A percentile compares a stretch with the other conserved stretches of the same genome.
phyloP scores from a whole-genome alignment of 1,140 invertebrate genomes.

The Drosophila eugracilis region DNA sequence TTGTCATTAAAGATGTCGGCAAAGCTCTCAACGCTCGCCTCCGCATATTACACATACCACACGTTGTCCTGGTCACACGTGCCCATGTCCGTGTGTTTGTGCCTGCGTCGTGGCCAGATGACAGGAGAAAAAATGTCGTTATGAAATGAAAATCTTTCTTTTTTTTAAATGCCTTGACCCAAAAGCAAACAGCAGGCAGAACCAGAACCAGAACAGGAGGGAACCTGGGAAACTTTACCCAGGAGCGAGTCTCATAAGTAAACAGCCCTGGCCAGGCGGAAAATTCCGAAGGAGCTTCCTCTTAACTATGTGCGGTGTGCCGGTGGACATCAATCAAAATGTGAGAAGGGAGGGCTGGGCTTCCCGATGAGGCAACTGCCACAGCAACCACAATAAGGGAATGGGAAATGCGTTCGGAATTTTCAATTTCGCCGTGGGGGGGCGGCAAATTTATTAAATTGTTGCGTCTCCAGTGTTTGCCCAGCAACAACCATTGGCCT shows the following conservation, averaged over 20 bases:
- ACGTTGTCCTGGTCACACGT: constrained; percentile 40
- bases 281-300: constrained; percentile 24
- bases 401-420: constrained; percentile 45
- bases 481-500: constrained; percentile 24
- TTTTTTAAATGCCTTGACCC: constrained; percentile 71
- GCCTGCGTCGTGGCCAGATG: constrained; percentile 34
- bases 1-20: constrained; percentile 47
- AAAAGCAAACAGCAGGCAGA: constrained; percentile 74
- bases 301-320: constrained; percentile 48
- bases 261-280: constrained; percentile 40
- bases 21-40: constrained; percentile 20
- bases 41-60: constrained; percentile 59
- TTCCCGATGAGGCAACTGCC: constrained; percentile 13
- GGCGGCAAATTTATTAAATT: constrained; percentile 79
- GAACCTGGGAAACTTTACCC: background rate
- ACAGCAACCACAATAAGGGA: constrained; percentile 6
- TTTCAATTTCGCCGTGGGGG: constrained; percentile 74
- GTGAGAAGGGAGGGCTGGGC: background rate
- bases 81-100: constrained; percentile 22
- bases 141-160: constrained; percentile 71
- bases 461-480: constrained; percentile 56
- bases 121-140: constrained; percentile 56
- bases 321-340: constrained; percentile 77
- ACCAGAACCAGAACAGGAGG: too few species aligned
- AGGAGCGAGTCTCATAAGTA: constrained; percentile 50